Evolutionary conservation across 2,888 invertebrate species (phyloP).

Genomic region (Drosophila melanosoma): DNA sequence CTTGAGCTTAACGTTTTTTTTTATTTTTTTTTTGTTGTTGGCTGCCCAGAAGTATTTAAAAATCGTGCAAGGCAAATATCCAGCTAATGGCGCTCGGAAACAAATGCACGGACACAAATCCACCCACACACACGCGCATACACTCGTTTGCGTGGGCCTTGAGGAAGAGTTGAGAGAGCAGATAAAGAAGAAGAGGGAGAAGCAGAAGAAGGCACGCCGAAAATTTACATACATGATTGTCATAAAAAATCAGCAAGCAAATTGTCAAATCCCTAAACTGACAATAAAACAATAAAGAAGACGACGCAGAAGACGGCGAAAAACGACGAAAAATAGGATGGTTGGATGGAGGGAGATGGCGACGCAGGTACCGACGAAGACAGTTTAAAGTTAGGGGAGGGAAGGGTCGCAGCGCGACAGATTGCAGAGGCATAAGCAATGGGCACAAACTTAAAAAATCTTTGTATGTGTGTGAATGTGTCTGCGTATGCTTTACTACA

Average conservation of each 20-base stretch:
- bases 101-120: constrained; percentile 33
- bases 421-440: constrained; percentile 5
- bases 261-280: constrained; percentile 81
- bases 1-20: constrained; percentile 19
- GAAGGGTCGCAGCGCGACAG: background rate
- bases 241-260: constrained; percentile 81
- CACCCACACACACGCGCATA: constrained; percentile 14
- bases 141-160: constrained; percentile 54
- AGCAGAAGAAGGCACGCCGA: constrained; percentile 36
- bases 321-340: constrained; percentile 19
- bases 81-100: constrained; percentile 74
- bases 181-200: constrained; percentile 2
- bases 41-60: constrained; percentile 76
- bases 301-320: constrained; percentile 53
- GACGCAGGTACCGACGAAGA: background rate
- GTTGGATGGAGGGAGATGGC: constrained; percentile 13
- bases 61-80: constrained; percentile 70
- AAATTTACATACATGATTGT: constrained; percentile 82
- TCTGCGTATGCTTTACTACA: constrained; percentile 27
- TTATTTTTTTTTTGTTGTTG: constrained; percentile 9
- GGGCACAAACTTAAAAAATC: constrained; percentile 31
- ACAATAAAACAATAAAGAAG: constrained; percentile 82
- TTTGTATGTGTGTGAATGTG: constrained; percentile 8
- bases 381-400: background rate
- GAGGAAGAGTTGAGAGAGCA: constrained; percentile 67